Base-by-base conservation (phyloP, 2,888 invertebrate genomes). In the Polydesmus complanatus region DNA sequence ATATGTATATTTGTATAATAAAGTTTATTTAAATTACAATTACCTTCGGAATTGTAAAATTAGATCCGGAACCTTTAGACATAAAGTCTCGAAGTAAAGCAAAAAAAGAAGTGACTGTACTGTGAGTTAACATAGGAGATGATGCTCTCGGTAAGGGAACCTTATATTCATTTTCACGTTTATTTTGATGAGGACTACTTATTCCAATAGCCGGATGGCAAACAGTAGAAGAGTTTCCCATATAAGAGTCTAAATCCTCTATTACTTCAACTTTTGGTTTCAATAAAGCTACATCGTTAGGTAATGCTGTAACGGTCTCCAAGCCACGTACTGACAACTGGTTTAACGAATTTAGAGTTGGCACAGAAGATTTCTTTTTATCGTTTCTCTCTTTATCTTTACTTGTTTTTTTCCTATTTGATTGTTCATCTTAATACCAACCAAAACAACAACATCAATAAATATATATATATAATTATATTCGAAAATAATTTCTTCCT, bases 81-180 rank as follows among this genome's bases (percentile, higher is more conserved):
- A 95, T 88, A 62, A 94, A 80, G 69, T 92, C 93, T 3, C 94
- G 80, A 27, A 95, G 80, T 51, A 95, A 75, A 1, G 91, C 88
- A 73, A 95, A 83, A 78, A 91, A 95, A 72, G 85, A 87, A 0
- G 85, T 81, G 67, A 88, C 88, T 0, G 87, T 87, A 56, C 87
- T 88, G 73, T 88, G 86, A 73, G 86, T 86, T 48, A 88, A 73
- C 56, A 80, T 78, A 22, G 80, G 78, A 3, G 77, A 71, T 52
- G 56, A 57, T 22, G 67, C 65, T 60, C 73, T 73, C 54, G 54
- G 58, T 18, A 52, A 37, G 27, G 52, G 51, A 25, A 14, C 21
- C n/a, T n/a, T n/a, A n/a, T n/a, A n/a, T n/a, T n/a, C n/a, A n/a
- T n/a, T n/a, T n/a, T n/a, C n/a, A n/a, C n/a, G n/a, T n/a, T n/a